These are phyloP conservation scores for Macrotis lagotis DNA, from an alignment of 2,113 vertebrate species.

Conservation along the genomic window DNA sequence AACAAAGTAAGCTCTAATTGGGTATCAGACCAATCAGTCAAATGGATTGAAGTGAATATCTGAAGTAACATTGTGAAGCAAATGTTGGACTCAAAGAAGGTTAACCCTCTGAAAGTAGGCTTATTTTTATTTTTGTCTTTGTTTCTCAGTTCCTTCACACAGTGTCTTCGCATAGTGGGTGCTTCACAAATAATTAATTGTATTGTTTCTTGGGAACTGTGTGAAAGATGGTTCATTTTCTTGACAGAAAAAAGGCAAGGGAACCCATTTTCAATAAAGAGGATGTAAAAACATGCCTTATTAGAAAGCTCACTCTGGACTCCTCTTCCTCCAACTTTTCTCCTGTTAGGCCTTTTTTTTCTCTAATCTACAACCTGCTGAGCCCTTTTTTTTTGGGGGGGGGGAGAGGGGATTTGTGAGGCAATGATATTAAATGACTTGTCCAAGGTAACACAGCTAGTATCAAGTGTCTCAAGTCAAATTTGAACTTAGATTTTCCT, in stretches of 20 bases:
- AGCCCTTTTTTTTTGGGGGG: too few species aligned
- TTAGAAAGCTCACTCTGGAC: not conserved
- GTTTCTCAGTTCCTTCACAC: not conserved
- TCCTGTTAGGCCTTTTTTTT: not conserved
- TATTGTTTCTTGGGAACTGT: not conserved
- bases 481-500: too few species aligned
- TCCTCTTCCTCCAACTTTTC: not conserved
- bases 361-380: not conserved
- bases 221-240: not conserved
- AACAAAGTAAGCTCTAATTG: not conserved
- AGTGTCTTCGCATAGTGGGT: not conserved
- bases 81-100: not conserved
- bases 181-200: not conserved
- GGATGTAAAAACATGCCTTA: not conserved
- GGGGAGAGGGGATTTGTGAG: too few species aligned
- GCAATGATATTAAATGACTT: too few species aligned
- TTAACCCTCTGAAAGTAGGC: not conserved
- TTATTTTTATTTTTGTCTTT: not conserved
- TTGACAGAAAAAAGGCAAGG: not conserved
- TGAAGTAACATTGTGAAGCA: not conserved
- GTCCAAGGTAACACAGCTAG: too few species aligned
- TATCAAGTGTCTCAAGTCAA: too few species aligned
- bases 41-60: not conserved
- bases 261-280: not conserved
- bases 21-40: not conserved